Percentiles rank a stretch among this genome's conserved stretches.
Evolutionary conservation across 2,797 vertebrate genomes (phyloP).

Genomic region (Muraenolepis orangiensis): DNA sequence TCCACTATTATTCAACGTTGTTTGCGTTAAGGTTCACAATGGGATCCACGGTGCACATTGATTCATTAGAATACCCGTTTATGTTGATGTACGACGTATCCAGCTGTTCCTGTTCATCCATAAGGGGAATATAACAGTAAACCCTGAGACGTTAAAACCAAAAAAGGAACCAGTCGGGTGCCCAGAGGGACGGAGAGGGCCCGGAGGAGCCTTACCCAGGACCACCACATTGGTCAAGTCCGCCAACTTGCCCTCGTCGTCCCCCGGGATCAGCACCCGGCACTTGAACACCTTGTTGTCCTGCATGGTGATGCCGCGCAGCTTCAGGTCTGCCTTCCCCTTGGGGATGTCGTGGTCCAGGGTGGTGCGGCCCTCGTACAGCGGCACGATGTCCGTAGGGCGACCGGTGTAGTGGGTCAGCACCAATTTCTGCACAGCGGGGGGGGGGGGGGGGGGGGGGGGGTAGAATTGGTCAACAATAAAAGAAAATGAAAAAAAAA

Average conservation of each 20-base stretch:
- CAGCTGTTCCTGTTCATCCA: no score
- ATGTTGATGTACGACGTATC: no score
- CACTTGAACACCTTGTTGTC: constrained; percentile 58
- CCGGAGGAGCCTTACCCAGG: constrained; percentile 61
- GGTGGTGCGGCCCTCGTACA: constrained; percentile 15
- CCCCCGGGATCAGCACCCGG: constrained; percentile 15
- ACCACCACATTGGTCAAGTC: constrained; percentile 50
- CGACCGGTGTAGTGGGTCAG: accelerated
- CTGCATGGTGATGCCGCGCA: constrained; percentile 29
- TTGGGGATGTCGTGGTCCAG: accelerated
- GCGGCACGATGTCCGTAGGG: accelerated
- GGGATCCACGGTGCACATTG: no score
- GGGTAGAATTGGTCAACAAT: not conserved
- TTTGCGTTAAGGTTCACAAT: no score
- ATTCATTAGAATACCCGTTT: no score
- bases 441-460: no score
- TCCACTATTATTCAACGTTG: no score
- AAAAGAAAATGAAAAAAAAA: no score
- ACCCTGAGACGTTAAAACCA: no score
- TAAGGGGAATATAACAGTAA: no score
- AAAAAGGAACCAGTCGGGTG: no score
- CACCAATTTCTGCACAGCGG: constrained; percentile 28
- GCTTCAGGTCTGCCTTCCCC: constrained; percentile 48
- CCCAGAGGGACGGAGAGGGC: no score
- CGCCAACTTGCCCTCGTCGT: not conserved